A percentile compares a stretch with the other conserved stretches of the same genome.
Evolutionary conservation across 2,113 vertebrate species (phyloP).

Genomic region (Cyprinodon tularosa): DNA sequence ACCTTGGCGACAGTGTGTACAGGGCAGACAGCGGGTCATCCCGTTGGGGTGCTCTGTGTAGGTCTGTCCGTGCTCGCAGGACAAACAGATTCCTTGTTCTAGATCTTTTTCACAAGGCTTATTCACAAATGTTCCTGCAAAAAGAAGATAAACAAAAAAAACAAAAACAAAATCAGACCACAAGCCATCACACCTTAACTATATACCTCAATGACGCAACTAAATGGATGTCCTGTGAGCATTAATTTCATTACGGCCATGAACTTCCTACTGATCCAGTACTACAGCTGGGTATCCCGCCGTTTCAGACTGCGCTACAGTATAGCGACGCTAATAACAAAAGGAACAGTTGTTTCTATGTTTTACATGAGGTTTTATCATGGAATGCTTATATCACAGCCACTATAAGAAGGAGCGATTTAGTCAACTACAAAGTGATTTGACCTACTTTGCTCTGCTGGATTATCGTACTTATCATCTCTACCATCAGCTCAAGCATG

Average conservation of each 20-base stretch:
- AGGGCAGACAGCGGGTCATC: constrained; percentile 80
- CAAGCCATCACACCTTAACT: neutral
- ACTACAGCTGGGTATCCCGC: neutral
- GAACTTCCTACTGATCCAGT: constrained; percentile 20
- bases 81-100: constrained; percentile 63
- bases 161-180: neutral
- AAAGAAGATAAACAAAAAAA: constrained; percentile 2
- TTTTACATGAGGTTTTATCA: neutral
- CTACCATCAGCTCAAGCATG: constrained; percentile 14
- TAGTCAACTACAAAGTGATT: neutral
- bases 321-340: neutral
- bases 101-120: constrained; percentile 66
- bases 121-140: constrained; percentile 75
- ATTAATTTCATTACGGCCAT: neutral
- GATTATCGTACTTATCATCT: constrained; percentile 1
- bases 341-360: neutral
- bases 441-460: constrained; percentile 1
- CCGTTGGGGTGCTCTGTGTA: constrained; percentile 82
- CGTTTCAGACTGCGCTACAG: neutral
- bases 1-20: constrained; percentile 80
- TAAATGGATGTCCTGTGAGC: neutral
- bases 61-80: constrained; percentile 74
- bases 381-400: neutral
- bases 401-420: neutral
- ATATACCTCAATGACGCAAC: neutral